Conservation (phyloP, 2,113 vertebrate species). For the Copsychus sechellarum region DNA sequence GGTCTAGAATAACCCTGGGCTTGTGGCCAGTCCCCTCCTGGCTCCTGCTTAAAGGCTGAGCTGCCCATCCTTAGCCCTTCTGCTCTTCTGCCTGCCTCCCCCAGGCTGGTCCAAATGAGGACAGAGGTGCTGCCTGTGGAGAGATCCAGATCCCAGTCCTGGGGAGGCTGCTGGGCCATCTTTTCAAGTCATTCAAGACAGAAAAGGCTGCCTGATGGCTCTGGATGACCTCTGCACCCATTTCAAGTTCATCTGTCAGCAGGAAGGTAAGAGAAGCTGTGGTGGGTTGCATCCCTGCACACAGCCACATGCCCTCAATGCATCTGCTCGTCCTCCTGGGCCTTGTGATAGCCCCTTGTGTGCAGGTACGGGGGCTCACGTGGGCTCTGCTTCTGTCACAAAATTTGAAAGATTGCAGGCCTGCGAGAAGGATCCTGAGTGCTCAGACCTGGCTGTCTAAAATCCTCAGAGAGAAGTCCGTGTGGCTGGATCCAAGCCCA, state of each 20-base stretch:
- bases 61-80: too few species aligned
- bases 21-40: too few species aligned
- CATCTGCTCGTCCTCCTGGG: background rate
- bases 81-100: background rate
- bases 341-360: background rate
- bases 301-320: background rate
- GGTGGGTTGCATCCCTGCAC: background rate
- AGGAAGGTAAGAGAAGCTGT: background rate
- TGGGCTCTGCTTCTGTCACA: background rate
- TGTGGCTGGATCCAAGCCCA: too few species aligned
- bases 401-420: background rate
- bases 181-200: background rate
- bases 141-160: background rate
- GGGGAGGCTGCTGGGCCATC: background rate
- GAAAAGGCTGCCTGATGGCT: background rate
- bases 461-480: background rate
- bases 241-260: background rate
- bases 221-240: background rate
- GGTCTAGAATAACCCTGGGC: too few species aligned
- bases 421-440: background rate
- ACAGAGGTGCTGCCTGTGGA: background rate
- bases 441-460: background rate
- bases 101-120: background rate
- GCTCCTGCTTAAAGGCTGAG: too few species aligned
- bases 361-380: too few species aligned